A percentile compares a stretch with the other conserved stretches of the same genome.
Evolutionary conservation across 2,888 invertebrate genomes (phyloP).

Genomic region (Frankliniella intonsa): DNA sequence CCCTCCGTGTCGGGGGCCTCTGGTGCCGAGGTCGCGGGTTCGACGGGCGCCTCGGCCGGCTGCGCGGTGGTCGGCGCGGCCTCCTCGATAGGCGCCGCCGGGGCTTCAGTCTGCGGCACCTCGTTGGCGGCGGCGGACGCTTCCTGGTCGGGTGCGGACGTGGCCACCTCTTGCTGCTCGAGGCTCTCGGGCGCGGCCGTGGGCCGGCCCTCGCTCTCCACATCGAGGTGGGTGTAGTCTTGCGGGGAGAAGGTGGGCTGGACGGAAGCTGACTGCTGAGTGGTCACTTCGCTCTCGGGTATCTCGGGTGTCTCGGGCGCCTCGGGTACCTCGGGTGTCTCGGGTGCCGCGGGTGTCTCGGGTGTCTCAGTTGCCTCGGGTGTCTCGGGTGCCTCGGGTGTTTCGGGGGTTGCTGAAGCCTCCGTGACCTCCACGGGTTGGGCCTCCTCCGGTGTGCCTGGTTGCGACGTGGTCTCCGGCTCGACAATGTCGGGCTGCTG

Average conservation of each 20-base stretch:
- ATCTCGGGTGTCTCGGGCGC: too few species aligned
- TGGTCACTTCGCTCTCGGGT: too few species aligned
- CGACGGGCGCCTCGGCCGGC: constrained; percentile 35
- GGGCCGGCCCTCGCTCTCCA: too few species aligned
- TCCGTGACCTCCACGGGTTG: background rate
- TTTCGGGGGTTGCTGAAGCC: background rate
- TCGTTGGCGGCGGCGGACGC: constrained; percentile 32
- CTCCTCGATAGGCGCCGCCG: constrained; percentile 16
- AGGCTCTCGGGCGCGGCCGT: too few species aligned
- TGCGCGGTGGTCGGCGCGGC: constrained; percentile 31
- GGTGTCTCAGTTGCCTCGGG: background rate
- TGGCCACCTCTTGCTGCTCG: background rate
- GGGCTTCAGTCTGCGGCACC: too few species aligned
- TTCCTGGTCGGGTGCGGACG: constrained; percentile 1
- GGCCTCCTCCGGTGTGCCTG: background rate
- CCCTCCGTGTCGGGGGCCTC: background rate
- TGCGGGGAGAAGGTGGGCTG: too few species aligned
- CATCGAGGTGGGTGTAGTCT: too few species aligned
- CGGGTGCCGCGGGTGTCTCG: background rate
- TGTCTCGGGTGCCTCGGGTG: background rate
- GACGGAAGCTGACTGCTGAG: too few species aligned
- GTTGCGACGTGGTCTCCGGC: background rate
- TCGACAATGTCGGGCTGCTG: background rate
- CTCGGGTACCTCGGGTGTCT: too few species aligned
- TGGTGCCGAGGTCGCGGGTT: constrained; percentile 29